phyloP scores from a whole-genome alignment of 2,797 vertebrate genomes.

The Acridotheres tristis region DNA sequence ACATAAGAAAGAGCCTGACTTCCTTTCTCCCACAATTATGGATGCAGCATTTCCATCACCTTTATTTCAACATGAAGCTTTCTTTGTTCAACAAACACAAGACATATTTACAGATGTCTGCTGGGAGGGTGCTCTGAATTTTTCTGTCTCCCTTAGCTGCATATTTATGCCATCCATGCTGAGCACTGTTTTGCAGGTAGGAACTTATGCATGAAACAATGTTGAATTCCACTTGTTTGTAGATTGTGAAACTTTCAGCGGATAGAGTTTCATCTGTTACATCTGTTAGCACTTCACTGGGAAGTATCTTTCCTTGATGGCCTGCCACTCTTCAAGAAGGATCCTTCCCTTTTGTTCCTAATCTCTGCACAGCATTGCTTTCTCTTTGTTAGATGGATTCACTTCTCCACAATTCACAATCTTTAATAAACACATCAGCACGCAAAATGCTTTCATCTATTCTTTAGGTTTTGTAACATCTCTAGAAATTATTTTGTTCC shows the following conservation, averaged over 20 bases:
- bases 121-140: background rate
- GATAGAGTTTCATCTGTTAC: conserved; percentile 57
- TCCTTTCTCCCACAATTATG: background rate
- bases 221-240: conserved; percentile 59
- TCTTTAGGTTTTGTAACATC: conserved; percentile 63
- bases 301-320: conserved; percentile 54
- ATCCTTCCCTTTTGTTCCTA: conserved; percentile 63
- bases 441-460: conserved; percentile 72
- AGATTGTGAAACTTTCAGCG: conserved; percentile 50
- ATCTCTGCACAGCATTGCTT: conserved; percentile 57
- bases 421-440: conserved; percentile 70
- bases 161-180: conserved; percentile 53
- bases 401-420: conserved; percentile 61
- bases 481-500: conserved; percentile 61
- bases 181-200: conserved; percentile 45
- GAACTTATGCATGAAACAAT: conserved; percentile 25
- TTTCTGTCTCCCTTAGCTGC: conserved; percentile 4
- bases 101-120: background rate
- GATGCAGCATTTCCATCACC: background rate
- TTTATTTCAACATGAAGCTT: background rate
- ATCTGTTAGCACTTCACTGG: conserved; percentile 67
- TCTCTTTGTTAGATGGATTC: conserved; percentile 55
- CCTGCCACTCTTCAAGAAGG: conserved; percentile 63
- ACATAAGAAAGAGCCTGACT: background rate
- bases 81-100: background rate